phyloP scores from a whole-genome alignment of 2,888 invertebrate genomes.

The Electrophaes corylata region DNA sequence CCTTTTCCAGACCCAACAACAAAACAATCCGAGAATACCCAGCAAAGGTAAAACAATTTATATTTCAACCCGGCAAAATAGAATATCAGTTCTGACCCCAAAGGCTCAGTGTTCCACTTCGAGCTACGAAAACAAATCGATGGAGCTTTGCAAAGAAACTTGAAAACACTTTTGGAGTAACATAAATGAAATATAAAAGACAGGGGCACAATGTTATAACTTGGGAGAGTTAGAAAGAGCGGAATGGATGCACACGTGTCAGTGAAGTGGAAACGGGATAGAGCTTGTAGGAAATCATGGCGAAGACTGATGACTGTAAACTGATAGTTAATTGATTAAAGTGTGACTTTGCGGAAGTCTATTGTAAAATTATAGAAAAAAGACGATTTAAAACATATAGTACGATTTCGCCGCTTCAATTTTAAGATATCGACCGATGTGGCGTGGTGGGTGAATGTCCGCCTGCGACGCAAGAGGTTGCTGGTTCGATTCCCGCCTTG shows the following conservation, averaged over 20 bases:
- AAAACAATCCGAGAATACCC: constrained; percentile 28
- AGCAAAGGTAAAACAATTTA: constrained; percentile 39
- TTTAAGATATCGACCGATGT: too few species aligned
- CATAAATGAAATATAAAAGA: constrained; percentile 55
- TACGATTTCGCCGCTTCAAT: too few species aligned
- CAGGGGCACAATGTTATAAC: constrained; percentile 42
- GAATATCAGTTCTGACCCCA: constrained; percentile 40
- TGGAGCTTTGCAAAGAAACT: constrained; percentile 44
- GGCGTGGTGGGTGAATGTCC: too few species aligned
- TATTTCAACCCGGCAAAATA: constrained; percentile 41
- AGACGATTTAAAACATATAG: too few species aligned
- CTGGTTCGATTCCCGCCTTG: too few species aligned
- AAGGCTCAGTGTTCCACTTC: constrained; percentile 24
- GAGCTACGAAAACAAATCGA: constrained; percentile 49
- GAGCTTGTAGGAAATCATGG: constrained; percentile 27
- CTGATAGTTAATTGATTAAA: too few species aligned
- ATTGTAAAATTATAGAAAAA: too few species aligned
- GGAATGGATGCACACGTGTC: constrained; percentile 32
- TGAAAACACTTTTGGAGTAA: constrained; percentile 52
- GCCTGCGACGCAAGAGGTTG: too few species aligned
- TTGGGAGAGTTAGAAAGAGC: constrained; percentile 36
- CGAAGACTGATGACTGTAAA: neutral
- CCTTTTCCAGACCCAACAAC: constrained; percentile 14
- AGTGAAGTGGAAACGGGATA: constrained; percentile 29
- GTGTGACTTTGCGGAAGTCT: too few species aligned